These are phyloP conservation scores for Norana najaformis DNA, from an alignment of 2,888 invertebrate species.

Conservation along the genomic window DNA sequence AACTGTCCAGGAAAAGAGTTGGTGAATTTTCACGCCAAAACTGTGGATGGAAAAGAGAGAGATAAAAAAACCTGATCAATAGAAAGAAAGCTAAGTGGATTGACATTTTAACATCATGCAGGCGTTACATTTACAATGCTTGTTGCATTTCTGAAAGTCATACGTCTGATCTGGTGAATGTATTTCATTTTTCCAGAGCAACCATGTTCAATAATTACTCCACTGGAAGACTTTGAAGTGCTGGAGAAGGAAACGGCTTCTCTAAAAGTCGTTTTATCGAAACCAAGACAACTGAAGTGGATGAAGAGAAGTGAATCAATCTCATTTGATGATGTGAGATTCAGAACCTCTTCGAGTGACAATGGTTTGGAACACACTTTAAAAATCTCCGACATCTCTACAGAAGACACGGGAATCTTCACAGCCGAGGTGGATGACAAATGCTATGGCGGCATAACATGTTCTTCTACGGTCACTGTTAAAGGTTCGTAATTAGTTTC, in stretches of 20 bases:
- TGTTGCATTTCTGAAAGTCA: no score
- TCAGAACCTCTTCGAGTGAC: constrained; percentile 46
- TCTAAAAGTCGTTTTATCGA: constrained; percentile 76
- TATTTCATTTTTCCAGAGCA: not conserved
- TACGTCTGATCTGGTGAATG: not conserved
- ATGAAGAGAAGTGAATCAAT: constrained; percentile 27
- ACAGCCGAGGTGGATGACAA: constrained; percentile 42
- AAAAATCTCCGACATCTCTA: constrained; percentile 80
- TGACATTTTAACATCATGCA: no score
- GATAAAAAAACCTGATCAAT: no score
- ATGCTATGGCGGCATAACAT: constrained; percentile 67
- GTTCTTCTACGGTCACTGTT: constrained; percentile 9
- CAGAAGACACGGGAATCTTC: constrained; percentile 72
- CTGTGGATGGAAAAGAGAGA: no score
- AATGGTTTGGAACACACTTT: constrained; percentile 63
- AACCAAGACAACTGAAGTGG: constrained; percentile 81
- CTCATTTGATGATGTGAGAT: constrained; percentile 66
- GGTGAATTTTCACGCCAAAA: no score
- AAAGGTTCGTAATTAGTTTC: no score
- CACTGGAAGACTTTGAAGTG: constrained; percentile 40
- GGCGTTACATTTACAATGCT: no score
- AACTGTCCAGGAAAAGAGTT: no score
- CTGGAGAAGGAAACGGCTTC: constrained; percentile 46
- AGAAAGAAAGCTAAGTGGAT: no score
- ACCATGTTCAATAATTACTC: constrained; percentile 30